These are phyloP conservation scores for Drosophila multiciliata DNA, from an alignment of 2,888 invertebrate species.

Conservation along the genomic window DNA sequence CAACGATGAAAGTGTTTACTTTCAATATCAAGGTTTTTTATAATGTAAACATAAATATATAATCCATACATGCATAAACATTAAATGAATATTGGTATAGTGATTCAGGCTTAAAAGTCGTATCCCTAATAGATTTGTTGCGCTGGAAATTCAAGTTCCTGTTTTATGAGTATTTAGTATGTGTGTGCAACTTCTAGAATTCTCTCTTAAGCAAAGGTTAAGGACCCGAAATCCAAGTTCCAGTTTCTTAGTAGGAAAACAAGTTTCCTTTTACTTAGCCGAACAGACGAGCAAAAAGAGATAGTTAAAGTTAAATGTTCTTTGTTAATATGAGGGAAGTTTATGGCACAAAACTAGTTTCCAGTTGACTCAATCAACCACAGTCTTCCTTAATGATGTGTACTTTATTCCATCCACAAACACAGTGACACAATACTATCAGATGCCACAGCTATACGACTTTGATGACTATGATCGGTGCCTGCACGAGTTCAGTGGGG, in stretches of 20 bases:
- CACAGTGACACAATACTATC: slow-evolving; percentile 83
- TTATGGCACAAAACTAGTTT: slow-evolving; percentile 43
- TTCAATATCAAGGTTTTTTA: neutral
- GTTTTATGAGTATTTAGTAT: neutral
- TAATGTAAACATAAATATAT: neutral
- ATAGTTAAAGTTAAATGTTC: slow-evolving; percentile 23
- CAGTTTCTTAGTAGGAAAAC: slow-evolving; percentile 42
- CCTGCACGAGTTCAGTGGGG: slow-evolving; percentile 69
- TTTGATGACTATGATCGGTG: slow-evolving; percentile 84
- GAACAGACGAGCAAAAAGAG: slow-evolving; percentile 14
- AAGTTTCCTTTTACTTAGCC: slow-evolving; percentile 56
- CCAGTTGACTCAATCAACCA: slow-evolving; percentile 22
- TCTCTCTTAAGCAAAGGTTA: slow-evolving; percentile 4
- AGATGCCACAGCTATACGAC: slow-evolving; percentile 83
- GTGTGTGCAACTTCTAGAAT: neutral
- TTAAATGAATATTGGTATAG: neutral
- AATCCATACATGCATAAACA: neutral
- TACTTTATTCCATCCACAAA: slow-evolving; percentile 3
- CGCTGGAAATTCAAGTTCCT: neutral
- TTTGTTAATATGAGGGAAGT: slow-evolving; percentile 28
- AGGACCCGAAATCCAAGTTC: slow-evolving; percentile 22
- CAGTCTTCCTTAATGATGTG: slow-evolving; percentile 36
- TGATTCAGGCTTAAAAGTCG: neutral
- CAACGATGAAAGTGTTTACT: neutral
- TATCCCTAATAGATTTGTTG: neutral